Conservation (phyloP, 2,113 vertebrate genomes). For the Gallinago jamesoni region DNA sequence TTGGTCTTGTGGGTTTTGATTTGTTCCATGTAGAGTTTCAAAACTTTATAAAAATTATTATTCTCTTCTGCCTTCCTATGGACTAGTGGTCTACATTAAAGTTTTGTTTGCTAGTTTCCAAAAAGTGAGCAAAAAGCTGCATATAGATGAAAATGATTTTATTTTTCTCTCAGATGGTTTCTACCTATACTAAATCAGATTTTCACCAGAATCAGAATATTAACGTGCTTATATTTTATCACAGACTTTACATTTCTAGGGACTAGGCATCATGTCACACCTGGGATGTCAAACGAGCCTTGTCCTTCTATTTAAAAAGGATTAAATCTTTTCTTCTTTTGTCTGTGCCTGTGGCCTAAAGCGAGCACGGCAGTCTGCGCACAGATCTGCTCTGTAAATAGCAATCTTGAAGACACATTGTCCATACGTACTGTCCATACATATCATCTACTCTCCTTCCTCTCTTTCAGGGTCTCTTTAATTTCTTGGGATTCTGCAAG, state of each 20-base stretch:
- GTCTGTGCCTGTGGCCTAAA: background rate
- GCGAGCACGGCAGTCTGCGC: background rate
- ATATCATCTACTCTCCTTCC: background rate
- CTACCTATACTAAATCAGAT: background rate
- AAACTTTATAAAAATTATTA: background rate
- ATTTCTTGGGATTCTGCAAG: background rate
- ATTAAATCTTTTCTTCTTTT: background rate
- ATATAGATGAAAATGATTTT: background rate
- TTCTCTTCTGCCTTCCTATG: background rate
- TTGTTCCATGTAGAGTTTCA: background rate
- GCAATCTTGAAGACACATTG: rapidly evolving
- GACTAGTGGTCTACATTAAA: background rate
- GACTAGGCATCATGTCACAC: background rate
- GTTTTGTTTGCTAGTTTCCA: background rate
- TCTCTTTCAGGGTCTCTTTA: background rate
- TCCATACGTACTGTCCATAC: background rate
- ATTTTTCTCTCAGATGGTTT: background rate
- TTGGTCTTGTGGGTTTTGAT: background rate
- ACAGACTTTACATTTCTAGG: background rate
- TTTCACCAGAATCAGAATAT: background rate
- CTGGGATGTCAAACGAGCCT: background rate
- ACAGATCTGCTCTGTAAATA: background rate
- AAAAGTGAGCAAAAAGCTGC: background rate
- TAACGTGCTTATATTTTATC: background rate
- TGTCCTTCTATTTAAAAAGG: background rate